A percentile compares a stretch with the other conserved stretches of the same genome.
Evolutionary conservation across 2,797 vertebrate species (phyloP).

Genomic region (Paguma larvata): DNA sequence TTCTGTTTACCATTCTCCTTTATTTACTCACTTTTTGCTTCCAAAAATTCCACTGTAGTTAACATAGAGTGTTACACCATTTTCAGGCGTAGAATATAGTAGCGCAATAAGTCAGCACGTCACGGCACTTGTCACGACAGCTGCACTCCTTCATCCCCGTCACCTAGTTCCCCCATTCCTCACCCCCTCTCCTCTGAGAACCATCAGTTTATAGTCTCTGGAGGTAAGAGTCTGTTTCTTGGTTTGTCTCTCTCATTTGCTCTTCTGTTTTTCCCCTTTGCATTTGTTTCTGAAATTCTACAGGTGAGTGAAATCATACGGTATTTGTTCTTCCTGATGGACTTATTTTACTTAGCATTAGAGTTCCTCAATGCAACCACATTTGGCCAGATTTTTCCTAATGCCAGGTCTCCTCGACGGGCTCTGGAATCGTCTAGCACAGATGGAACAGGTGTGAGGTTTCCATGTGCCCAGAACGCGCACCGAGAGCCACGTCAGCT

Average conservation of each 20-base stretch:
- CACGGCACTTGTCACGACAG: background rate
- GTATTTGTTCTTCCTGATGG: background rate
- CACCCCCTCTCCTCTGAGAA: background rate
- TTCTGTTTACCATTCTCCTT: background rate
- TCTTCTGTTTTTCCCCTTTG: background rate
- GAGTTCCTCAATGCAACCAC: no score
- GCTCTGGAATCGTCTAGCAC: background rate
- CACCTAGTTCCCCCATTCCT: background rate
- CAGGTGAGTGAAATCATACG: background rate
- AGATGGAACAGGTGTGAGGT: background rate
- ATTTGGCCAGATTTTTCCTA: background rate
- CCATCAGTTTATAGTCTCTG: background rate
- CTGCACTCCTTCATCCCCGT: background rate
- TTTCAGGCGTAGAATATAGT: no score
- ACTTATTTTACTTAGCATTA: background rate
- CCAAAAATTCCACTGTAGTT: background rate
- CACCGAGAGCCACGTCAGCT: background rate
- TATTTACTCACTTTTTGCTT: background rate
- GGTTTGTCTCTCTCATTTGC: background rate
- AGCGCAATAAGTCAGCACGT: background rate
- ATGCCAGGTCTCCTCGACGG: background rate
- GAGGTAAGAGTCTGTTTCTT: background rate
- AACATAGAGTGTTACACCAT: no score
- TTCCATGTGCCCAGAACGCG: rapidly evolving
- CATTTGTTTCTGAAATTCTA: background rate